Conservation (phyloP, 1,140 invertebrate species). For the Anastatus disparis region DNA sequence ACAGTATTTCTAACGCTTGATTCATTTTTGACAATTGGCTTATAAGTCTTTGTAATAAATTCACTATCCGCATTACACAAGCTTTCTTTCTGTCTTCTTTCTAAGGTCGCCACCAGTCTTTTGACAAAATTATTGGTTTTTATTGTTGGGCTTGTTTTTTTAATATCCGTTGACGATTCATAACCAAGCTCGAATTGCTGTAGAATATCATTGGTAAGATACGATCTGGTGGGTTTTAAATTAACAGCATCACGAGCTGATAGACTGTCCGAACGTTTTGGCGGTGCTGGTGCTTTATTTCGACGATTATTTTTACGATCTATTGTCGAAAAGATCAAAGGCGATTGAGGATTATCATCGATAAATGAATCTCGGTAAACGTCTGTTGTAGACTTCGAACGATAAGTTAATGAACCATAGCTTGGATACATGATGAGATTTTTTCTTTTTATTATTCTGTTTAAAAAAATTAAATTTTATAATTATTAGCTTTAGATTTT, state of each 20-base stretch:
- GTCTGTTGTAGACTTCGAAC: constrained; percentile 18
- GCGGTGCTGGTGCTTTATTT: not conserved
- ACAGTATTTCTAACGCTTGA: not conserved
- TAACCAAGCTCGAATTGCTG: not conserved
- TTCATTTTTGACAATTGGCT: not conserved
- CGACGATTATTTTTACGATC: not conserved
- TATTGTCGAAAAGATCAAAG: not conserved
- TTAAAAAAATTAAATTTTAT: too few species aligned
- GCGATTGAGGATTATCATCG: not conserved
- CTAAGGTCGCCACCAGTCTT: constrained; percentile 41
- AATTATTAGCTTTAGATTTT: too few species aligned
- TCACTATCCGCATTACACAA: too few species aligned
- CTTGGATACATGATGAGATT: constrained; percentile 7
- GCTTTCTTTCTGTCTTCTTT: constrained; percentile 21
- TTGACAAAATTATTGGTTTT: constrained; percentile 41
- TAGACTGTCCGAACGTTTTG: too few species aligned
- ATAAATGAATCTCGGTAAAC: not conserved
- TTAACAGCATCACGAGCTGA: not conserved
- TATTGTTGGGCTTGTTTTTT: not conserved
- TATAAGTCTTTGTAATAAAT: too few species aligned
- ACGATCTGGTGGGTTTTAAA: not conserved
- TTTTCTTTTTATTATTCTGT: too few species aligned
- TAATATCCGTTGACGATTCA: not conserved
- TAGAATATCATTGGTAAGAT: not conserved
- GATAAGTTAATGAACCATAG: not conserved